Percentiles rank a stretch among this genome's conserved stretches.
These are phyloP conservation scores for Neodiprion virginianus DNA, from an alignment of 1,140 invertebrate genomes.

Conservation along the genomic window DNA sequence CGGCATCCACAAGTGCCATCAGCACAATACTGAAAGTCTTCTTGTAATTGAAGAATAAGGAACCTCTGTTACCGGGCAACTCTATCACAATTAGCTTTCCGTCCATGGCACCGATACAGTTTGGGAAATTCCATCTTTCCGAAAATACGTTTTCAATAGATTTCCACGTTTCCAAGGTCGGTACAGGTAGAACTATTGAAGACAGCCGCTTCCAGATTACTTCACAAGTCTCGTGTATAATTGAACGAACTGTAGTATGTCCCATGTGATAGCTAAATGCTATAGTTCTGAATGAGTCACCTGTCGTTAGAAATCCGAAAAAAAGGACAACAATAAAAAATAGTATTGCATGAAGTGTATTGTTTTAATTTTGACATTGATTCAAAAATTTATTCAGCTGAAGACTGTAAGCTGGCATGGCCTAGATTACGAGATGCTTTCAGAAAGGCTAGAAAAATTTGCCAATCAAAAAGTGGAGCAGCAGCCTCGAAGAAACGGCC, in stretches of 20 bases:
- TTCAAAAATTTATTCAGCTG: not conserved
- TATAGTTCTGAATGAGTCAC: not conserved
- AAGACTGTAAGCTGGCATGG: not conserved
- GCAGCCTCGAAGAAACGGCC: not conserved
- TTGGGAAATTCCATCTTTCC: conserved; percentile 51
- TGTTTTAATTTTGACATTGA: not conserved
- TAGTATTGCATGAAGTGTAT: not conserved
- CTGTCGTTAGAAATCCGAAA: not conserved
- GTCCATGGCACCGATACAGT: conserved; percentile 58
- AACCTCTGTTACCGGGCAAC: conserved; percentile 30
- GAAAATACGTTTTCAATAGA: not conserved
- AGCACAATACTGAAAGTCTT: conserved; percentile 39
- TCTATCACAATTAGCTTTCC: conserved; percentile 37
- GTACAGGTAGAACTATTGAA: conserved; percentile 27
- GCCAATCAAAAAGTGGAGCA: not conserved
- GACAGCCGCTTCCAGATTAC: conserved; percentile 30
- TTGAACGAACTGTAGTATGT: conserved; percentile 31
- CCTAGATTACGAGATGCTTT: not conserved
- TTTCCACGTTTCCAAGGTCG: conserved; percentile 6
- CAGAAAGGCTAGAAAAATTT: not conserved
- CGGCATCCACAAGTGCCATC: conserved; percentile 25
- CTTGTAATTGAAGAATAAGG: conserved; percentile 40
- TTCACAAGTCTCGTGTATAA: conserved; percentile 32
- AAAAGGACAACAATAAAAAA: not conserved
- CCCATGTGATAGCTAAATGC: conserved; percentile 35